Conservation (phyloP, 2,797 vertebrate genomes). For the Sparidentex hasta region DNA sequence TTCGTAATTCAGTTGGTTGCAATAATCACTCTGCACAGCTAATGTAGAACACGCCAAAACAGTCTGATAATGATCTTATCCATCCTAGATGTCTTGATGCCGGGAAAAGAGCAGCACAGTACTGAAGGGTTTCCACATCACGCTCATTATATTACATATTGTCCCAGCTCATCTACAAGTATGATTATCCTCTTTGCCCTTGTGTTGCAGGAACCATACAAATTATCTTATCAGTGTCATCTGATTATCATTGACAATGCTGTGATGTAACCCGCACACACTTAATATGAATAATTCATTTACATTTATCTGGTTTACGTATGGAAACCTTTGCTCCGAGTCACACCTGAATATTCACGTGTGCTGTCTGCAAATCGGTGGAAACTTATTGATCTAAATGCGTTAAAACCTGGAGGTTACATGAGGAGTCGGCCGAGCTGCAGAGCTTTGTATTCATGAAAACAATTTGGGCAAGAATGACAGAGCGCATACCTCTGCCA, state of each 20-base stretch:
- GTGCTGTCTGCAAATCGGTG: constrained; percentile 3
- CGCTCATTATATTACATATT: constrained; percentile 79
- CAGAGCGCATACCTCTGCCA: no score
- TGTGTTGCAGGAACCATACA: constrained; percentile 75
- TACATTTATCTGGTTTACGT: constrained; percentile 75
- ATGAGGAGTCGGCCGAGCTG: not conserved
- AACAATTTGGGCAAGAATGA: no score
- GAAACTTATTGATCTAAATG: constrained; percentile 26
- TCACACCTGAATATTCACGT: constrained; percentile 50
- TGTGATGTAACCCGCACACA: constrained; percentile 67
- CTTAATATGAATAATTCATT: constrained; percentile 83
- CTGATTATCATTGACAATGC: constrained; percentile 78
- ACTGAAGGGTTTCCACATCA: constrained; percentile 71
- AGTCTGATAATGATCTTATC: constrained; percentile 85
- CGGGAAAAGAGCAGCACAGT: constrained; percentile 57
- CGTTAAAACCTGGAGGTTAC: constrained; percentile 21
- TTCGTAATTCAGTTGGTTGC: constrained; percentile 76
- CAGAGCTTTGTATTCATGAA: not conserved
- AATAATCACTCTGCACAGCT: constrained; percentile 81
- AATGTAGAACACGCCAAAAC: constrained; percentile 76
- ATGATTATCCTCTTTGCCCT: constrained; percentile 77
- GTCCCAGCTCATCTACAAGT: constrained; percentile 77
- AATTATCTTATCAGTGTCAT: constrained; percentile 77
- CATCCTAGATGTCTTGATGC: constrained; percentile 74
- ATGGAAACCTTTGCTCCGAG: constrained; percentile 57